Base-by-base conservation (phyloP, 1,140 invertebrate genomes). In the Onthophagus taurus region DNA sequence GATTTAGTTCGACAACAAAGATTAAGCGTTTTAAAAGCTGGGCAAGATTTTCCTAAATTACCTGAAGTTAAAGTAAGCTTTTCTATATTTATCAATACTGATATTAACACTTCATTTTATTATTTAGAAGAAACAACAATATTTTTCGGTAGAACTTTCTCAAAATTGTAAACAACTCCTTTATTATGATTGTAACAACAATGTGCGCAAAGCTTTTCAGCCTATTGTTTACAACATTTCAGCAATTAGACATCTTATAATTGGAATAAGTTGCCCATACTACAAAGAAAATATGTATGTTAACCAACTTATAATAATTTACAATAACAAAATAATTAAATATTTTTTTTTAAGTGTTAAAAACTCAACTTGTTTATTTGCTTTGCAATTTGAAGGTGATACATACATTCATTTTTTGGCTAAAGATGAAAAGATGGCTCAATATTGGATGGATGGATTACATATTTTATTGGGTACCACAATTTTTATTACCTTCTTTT, bases 361-460 rank as follows among this genome's bases (percentile, higher is more conserved):
- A 36, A 48, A 50, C 5, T 38, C 38, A 14, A 44, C 47, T 6
- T 57, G 58, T 30, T 52, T 51, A 4, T 44, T 61, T 14, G 49
- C 55, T 29, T 39, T 57, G 11, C 47, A 58, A 17, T 36, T 52
- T n/a, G 43, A 42, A 21, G 41, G 34, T 3, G 35, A 42, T 7
- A 20, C 26, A n/a, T 18, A 31, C 17, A 42, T 48, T 17, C 43
- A 48, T 30, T 44, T 36, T 44, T 9, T 48, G 3, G 58, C 55
- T 0, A 47, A 52, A 31, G 54, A 57, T 46, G 44, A 48, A 43
- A 49, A 45, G 38, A 50, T 37, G 7, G 54, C 55, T 4, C 45
- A 44, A 16, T 52, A 55, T 42, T 61, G 59, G 59, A 50, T 47
- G 7, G 59, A 61, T 31, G 59, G 41, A 5, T 51, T 61, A 18